phyloP scores from a whole-genome alignment of 2,113 vertebrate species.

The Acrocephalus kingi region DNA sequence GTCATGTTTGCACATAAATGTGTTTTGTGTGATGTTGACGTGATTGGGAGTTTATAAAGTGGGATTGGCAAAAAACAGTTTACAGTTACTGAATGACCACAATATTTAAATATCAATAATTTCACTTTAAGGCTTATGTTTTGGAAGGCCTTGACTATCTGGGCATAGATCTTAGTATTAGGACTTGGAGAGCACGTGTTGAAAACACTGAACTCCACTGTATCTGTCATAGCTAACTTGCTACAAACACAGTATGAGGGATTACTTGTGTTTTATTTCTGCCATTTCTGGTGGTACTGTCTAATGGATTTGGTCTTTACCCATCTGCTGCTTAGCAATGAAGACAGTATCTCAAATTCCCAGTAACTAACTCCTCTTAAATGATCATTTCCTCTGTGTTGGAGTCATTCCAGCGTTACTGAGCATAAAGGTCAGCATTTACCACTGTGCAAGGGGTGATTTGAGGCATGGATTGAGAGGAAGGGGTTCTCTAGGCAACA shows the following conservation, averaged over 20 bases:
- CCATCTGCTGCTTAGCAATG: background rate
- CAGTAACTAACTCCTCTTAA: background rate
- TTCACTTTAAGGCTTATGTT: background rate
- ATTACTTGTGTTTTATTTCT: background rate
- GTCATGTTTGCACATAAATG: background rate
- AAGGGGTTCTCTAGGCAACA: background rate
- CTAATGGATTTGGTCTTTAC: background rate
- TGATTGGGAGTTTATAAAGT: background rate
- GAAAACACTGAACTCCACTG: background rate
- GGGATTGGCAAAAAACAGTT: background rate
- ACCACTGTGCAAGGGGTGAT: background rate
- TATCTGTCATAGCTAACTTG: background rate
- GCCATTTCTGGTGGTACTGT: background rate
- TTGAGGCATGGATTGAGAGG: background rate
- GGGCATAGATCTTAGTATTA: background rate
- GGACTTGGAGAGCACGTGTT: background rate
- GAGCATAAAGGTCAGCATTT: background rate
- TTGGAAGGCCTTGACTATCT: background rate
- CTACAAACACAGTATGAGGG: background rate
- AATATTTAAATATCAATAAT: background rate
- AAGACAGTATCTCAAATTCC: background rate
- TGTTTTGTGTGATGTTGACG: background rate
- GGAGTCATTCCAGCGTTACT: background rate
- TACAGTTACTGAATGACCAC: background rate
- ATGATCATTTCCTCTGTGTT: background rate